phyloP scores from a whole-genome alignment of 2,888 invertebrate genomes.

The Cinara cedri region DNA sequence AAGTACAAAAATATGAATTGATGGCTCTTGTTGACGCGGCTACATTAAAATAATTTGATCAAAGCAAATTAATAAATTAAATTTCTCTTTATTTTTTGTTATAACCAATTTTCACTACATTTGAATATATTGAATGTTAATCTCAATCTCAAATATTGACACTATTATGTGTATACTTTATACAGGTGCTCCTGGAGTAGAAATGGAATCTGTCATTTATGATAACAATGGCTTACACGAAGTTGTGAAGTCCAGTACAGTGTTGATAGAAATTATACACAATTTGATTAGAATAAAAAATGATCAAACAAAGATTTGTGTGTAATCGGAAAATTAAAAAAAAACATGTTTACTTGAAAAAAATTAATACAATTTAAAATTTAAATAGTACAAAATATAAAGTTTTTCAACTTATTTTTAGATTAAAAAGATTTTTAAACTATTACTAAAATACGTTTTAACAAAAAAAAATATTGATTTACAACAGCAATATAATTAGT shows the following conservation, averaged over 20 bases:
- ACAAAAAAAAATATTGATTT: neutral
- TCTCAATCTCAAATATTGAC: too few relatives aligned
- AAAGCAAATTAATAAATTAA: too few relatives aligned
- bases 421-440: neutral
- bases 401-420: neutral
- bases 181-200: constrained; percentile 36
- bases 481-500: neutral
- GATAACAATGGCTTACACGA: constrained; percentile 8
- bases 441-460: constrained; percentile 7
- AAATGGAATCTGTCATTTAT: neutral
- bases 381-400: neutral
- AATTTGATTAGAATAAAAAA: neutral
- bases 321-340: neutral
- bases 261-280: constrained; percentile 19
- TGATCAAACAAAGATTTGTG: neutral
- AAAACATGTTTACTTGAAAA: neutral
- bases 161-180: neutral
- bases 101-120: too few relatives aligned
- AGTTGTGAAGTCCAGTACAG: neutral
- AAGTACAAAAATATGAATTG: too few relatives aligned
- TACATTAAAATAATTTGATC: too few relatives aligned
- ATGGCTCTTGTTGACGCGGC: too few relatives aligned
- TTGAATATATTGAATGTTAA: too few relatives aligned
- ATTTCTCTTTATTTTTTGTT: too few relatives aligned
- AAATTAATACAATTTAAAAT: neutral